Conservation (phyloP, 2,113 vertebrate species). For the Tachysurus vachellii region DNA sequence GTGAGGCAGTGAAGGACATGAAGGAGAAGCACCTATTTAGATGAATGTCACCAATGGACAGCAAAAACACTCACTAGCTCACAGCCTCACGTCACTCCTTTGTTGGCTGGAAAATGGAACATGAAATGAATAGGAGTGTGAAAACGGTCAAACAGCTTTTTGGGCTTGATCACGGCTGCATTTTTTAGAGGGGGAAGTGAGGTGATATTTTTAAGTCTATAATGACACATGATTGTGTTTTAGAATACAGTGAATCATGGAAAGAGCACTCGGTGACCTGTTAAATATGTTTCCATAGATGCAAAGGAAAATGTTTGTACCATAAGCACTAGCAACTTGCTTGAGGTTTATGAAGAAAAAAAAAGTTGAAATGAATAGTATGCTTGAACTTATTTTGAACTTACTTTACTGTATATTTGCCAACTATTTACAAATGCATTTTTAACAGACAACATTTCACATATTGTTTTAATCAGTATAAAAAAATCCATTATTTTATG, state of each 20-base stretch:
- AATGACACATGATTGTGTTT: constrained; percentile 23
- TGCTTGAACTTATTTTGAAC: not conserved
- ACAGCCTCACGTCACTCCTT: constrained; percentile 3
- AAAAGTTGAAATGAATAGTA: not conserved
- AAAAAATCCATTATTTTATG: not conserved
- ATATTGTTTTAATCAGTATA: not conserved
- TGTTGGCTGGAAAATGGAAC: constrained; percentile 24
- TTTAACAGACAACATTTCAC: not conserved
- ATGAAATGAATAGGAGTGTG: constrained; percentile 21
- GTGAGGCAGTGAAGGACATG: constrained; percentile 44
- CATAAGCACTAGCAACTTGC: not conserved
- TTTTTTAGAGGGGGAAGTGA: not conserved
- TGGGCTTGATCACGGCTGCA: constrained; percentile 18
- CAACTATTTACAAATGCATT: not conserved
- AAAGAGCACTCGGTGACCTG: not conserved
- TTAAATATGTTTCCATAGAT: constrained; percentile 7
- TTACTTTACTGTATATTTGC: not conserved
- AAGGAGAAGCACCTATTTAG: constrained; percentile 30
- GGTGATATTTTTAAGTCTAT: constrained; percentile 22
- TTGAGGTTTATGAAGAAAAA: not conserved
- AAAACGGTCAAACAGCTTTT: constrained; percentile 3
- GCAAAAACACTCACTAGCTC: not conserved
- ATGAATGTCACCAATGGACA: constrained; percentile 31
- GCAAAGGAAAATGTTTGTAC: not conserved
- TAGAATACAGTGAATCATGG: not conserved